phyloP scores from a whole-genome alignment of 2,113 vertebrate genomes.

The Rhinoptilus africanus region DNA sequence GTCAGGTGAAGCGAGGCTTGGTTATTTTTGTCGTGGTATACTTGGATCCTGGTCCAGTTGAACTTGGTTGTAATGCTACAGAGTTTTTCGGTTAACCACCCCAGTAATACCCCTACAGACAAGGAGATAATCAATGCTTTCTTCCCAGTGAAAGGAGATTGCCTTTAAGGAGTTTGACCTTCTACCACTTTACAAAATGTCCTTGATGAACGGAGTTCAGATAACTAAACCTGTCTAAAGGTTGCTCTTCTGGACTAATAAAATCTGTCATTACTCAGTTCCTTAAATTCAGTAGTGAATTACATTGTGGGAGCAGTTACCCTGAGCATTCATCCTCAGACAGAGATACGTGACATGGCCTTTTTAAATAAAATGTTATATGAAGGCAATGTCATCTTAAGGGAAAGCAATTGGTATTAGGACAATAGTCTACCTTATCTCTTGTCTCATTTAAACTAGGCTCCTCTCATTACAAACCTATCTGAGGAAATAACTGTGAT shows the following conservation, averaged over 20 bases:
- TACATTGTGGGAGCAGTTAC: neutral
- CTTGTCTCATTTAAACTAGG: neutral
- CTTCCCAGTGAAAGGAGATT: neutral
- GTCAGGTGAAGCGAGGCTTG: neutral
- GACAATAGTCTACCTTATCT: neutral
- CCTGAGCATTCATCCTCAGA: neutral
- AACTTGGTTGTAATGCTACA: neutral
- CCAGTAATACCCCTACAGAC: neutral
- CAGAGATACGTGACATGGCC: neutral
- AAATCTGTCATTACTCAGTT: constrained; percentile 7
- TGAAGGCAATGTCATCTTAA: neutral
- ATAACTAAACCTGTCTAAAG: neutral
- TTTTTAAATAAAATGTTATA: constrained; percentile 4
- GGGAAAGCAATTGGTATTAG: neutral
- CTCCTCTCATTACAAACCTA: neutral
- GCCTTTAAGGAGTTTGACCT: neutral
- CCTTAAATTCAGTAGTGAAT: constrained; percentile 7
- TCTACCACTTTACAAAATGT: neutral
- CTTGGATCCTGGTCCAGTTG: neutral
- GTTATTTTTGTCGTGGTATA: neutral
- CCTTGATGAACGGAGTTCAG: neutral
- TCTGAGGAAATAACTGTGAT: neutral
- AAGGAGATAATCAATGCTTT: neutral
- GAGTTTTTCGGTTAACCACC: neutral
- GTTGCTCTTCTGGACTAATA: constrained; percentile 8